Conservation (phyloP, 2,113 vertebrate genomes). For the Catharus minimus region DNA sequence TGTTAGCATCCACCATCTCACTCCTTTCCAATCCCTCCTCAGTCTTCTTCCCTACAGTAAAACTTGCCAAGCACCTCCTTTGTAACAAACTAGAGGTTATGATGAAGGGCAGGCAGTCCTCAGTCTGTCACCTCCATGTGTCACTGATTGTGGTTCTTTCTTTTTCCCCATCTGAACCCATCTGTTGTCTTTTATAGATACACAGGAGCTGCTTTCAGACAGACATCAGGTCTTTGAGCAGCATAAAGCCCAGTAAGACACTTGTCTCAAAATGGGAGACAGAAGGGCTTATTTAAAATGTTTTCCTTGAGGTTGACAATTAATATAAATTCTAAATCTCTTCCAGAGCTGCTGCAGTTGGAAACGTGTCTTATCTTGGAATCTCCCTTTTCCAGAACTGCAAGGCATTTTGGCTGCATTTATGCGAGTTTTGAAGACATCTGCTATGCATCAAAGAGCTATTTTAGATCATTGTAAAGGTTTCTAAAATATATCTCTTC, state of each 20-base stretch:
- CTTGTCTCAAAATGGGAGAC: not conserved
- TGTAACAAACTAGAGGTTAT: not conserved
- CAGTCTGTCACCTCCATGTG: slow-evolving; percentile 23
- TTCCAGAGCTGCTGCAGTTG: not conserved
- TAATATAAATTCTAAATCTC: slow-evolving; percentile 6
- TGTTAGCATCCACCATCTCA: not conserved
- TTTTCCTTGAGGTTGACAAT: slow-evolving; percentile 23
- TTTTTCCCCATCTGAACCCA: not conserved
- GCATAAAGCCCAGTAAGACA: not conserved
- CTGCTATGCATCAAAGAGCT: slow-evolving; percentile 35
- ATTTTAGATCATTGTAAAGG: slow-evolving; percentile 30
- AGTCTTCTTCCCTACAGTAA: not conserved
- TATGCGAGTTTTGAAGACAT: slow-evolving; percentile 28
- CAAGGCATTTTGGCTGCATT: slow-evolving; percentile 22
- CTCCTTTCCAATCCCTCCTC: not conserved
- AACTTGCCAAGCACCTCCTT: not conserved
- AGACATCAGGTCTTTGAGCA: not conserved
- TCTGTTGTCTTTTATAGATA: not conserved
- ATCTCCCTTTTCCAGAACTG: slow-evolving; percentile 15
- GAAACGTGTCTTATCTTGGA: slow-evolving; percentile 25
- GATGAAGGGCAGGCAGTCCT: not conserved
- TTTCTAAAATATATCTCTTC: slow-evolving; percentile 25
- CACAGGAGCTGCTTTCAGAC: not conserved
- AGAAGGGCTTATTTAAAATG: not conserved
- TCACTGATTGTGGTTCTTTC: not conserved